Conservation (phyloP, 2,113 vertebrate species). For the Psilopogon haemacephalus region DNA sequence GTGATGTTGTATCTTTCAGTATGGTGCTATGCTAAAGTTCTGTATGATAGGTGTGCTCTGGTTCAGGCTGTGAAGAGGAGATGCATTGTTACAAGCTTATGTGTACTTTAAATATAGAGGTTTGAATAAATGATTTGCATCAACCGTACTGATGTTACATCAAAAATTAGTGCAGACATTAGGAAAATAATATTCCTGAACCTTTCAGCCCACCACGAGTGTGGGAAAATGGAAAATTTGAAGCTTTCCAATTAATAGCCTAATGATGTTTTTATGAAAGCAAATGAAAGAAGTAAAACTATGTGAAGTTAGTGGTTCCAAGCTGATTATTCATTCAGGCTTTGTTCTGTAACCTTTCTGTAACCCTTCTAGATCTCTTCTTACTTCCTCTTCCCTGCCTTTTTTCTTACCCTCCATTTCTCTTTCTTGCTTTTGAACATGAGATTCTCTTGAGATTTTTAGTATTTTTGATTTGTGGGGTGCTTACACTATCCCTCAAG, state of each 20-base stretch:
- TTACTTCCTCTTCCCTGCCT: background rate
- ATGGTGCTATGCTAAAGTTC: background rate
- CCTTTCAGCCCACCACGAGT: background rate
- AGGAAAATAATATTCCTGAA: constrained; percentile 7
- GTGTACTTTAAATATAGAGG: background rate
- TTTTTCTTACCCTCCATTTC: background rate
- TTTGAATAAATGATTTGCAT: background rate
- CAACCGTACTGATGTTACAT: background rate
- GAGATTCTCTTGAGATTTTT: background rate
- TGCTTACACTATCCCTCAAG: background rate
- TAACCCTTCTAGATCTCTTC: background rate
- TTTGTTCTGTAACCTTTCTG: constrained; percentile 6
- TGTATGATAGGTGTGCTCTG: background rate
- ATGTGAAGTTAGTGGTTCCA: background rate
- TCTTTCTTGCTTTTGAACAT: background rate
- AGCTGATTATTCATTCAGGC: constrained; percentile 14
- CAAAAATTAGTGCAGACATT: background rate
- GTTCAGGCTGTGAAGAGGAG: background rate
- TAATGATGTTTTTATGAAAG: constrained; percentile 45
- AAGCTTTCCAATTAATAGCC: constrained; percentile 11
- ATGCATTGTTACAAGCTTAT: background rate
- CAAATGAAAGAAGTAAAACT: background rate
- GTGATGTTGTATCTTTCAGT: background rate
- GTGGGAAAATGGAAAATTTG: constrained; percentile 9
- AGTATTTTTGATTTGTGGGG: background rate